A percentile compares a stretch with the other conserved stretches of the same genome.
Conservation (phyloP, 2,113 vertebrate species). For the Plotosus lineatus region DNA sequence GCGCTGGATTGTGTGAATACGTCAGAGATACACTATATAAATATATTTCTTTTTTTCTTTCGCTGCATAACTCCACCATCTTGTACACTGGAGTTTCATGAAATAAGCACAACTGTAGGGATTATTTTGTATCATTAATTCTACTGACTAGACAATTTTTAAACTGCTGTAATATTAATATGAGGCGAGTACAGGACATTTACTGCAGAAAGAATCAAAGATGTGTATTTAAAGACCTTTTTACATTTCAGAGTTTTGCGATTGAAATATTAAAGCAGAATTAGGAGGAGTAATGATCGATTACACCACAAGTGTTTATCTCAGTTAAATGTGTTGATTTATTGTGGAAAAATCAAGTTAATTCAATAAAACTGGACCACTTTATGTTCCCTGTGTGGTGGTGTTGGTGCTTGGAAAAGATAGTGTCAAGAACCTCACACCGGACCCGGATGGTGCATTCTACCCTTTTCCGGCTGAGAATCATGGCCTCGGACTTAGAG, state of each 20-base stretch:
- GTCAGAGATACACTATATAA: slow-evolving; percentile 37
- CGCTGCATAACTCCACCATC: not conserved
- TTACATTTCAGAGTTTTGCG: slow-evolving; percentile 8
- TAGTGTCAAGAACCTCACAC: not conserved
- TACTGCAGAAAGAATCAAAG: not conserved
- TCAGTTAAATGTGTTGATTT: slow-evolving; percentile 27
- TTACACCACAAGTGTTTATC: slow-evolving; percentile 16
- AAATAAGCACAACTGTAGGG: not conserved
- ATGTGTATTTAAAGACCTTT: not conserved
- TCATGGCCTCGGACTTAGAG: too few species aligned
- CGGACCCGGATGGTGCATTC: too few species aligned
- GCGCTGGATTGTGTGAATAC: slow-evolving; percentile 41
- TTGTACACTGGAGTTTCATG: slow-evolving; percentile 22
- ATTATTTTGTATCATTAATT: slow-evolving; percentile 7
- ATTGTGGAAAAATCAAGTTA: slow-evolving; percentile 39
- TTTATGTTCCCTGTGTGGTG: not conserved
- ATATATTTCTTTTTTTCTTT: not conserved
- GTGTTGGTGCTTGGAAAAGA: not conserved
- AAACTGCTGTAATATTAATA: not conserved
- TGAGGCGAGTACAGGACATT: not conserved
- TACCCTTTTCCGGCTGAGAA: too few species aligned
- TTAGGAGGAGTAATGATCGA: slow-evolving; percentile 15
- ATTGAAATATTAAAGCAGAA: not conserved
- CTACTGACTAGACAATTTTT: not conserved
- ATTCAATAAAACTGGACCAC: slow-evolving; percentile 42